Evolutionary conservation across 1,140 invertebrate genomes (phyloP), one percentile per base, ranked within the genome.

Genomic region (Varroa destructor): DNA sequence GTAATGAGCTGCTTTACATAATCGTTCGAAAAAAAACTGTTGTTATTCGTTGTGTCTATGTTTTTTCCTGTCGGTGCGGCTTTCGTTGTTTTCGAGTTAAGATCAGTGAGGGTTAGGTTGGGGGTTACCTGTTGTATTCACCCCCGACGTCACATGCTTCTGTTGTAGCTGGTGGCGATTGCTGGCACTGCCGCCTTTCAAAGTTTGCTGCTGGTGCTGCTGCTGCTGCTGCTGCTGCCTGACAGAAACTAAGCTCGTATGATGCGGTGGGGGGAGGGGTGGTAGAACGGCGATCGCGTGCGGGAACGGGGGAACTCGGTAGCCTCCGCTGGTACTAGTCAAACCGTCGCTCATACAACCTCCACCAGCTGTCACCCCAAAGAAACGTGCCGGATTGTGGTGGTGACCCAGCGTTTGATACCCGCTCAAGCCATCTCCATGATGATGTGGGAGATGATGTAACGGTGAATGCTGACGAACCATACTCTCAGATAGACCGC

Each of bases 391-490:
- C 12, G 12, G 61, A 67, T 67, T 67, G 61, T 37, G 46, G 46
- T 67, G 61, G 37, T 67, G 61, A 40, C 61, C 61, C 40, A 67
- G 40, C 40, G 61, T 67, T 5, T 67, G 61, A 67, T 67, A 67
- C 14, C 61, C 61, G 40, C 46, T 67, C 40, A 67, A 67, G 40
- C 40, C 61, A 37, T 12, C 40, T 40, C 61, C 46, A 43, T 67
- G 61, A 67, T 67, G 46, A 8, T 43, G 10, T 67, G 14, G 46
- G 4, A 51, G 12, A 37, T 67, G 61, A 40, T 40, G 37, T 12
- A 46, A 8, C 8, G 61, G 37, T 25, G 40, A 43, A 14, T 67
- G 61, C 10, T 46, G 40, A 67, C 40, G 36, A 40, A 37, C 8
- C 40, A 67, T 36, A 43, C 61, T 67, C 40, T 67, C 46, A 67